Evolutionary conservation across 2,797 vertebrate genomes (phyloP).

Genomic region (Scomberomorus guttatus): DNA sequence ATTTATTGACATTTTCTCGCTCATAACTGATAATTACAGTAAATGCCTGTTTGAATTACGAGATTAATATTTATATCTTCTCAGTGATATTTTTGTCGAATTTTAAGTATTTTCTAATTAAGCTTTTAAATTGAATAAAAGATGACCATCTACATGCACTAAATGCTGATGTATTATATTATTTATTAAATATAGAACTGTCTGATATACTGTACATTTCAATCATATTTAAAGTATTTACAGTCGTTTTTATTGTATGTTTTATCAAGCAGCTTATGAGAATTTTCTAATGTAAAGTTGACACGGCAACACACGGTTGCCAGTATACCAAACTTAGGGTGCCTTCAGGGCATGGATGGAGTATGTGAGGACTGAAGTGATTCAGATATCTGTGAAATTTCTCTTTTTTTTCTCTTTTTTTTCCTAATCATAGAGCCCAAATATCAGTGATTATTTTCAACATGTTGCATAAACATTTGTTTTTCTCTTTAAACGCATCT

Average conservation of each 20-base stretch:
- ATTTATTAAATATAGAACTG: constrained; percentile 80
- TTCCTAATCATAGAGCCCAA: constrained; percentile 38
- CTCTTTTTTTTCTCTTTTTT: constrained; percentile 10
- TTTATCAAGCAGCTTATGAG: constrained; percentile 72
- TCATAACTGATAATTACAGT: constrained; percentile 73
- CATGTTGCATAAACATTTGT: constrained; percentile 47
- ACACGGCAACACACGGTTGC: constrained; percentile 71
- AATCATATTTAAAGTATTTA: constrained; percentile 81
- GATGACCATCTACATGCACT: constrained; percentile 82
- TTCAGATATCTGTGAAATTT: constrained; percentile 62
- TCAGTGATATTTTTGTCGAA: constrained; percentile 84
- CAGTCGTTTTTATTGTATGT: constrained; percentile 82
- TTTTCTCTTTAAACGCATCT: constrained; percentile 52
- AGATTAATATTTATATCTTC: constrained; percentile 83
- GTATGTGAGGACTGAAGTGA: constrained; percentile 66
- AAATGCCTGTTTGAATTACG: constrained; percentile 81
- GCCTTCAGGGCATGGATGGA: constrained; percentile 77
- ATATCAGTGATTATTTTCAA: constrained; percentile 59
- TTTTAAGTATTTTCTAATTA: constrained; percentile 84
- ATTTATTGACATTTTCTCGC: constrained; percentile 78
- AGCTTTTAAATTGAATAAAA: constrained; percentile 84
- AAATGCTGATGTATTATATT: constrained; percentile 83
- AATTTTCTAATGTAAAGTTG: constrained; percentile 75
- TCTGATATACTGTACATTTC: constrained; percentile 81
- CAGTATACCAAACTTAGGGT: constrained; percentile 79